These are phyloP conservation scores for Eupeodes latifasciatus DNA, from an alignment of 2,888 invertebrate genomes.

Conservation along the genomic window DNA sequence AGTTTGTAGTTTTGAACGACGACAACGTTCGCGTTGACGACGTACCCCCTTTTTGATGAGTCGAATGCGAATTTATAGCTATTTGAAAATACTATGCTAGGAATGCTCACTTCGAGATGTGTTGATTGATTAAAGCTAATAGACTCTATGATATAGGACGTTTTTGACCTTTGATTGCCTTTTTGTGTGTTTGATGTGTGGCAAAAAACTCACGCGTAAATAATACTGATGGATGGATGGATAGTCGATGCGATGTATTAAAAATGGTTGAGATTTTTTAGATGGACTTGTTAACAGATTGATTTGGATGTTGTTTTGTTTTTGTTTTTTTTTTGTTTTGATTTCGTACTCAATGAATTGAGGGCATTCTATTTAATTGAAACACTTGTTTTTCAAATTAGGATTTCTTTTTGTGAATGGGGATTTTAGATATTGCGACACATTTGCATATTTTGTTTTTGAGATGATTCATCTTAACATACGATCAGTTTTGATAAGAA, in stretches of 20 bases:
- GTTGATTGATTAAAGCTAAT: conserved; percentile 74
- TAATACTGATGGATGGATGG: conserved; percentile 25
- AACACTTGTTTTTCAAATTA: neutral
- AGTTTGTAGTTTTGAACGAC: neutral
- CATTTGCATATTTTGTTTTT: neutral
- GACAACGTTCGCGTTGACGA: no score
- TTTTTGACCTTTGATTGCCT: conserved; percentile 57
- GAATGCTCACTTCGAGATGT: conserved; percentile 61
- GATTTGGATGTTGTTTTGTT: conserved; percentile 14
- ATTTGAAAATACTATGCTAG: conserved; percentile 43
- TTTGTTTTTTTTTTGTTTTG: neutral
- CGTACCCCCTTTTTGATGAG: conserved; percentile 9
- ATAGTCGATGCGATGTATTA: conserved; percentile 20
- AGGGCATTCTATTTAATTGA: conserved; percentile 10
- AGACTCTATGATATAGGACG: conserved; percentile 53
- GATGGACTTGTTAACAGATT: conserved; percentile 39
- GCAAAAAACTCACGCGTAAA: conserved; percentile 17
- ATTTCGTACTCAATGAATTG: conserved; percentile 13
- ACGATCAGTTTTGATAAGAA: neutral
- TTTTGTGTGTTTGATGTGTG: conserved; percentile 56
- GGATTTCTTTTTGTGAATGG: neutral
- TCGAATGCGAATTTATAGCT: neutral
- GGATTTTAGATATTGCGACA: neutral
- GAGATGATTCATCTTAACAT: neutral
- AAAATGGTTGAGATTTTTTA: conserved; percentile 39